Evolutionary conservation across 2,888 invertebrate genomes (phyloP), one percentile per base, ranked within the genome.

Genomic region (Tetropium fuscum): DNA sequence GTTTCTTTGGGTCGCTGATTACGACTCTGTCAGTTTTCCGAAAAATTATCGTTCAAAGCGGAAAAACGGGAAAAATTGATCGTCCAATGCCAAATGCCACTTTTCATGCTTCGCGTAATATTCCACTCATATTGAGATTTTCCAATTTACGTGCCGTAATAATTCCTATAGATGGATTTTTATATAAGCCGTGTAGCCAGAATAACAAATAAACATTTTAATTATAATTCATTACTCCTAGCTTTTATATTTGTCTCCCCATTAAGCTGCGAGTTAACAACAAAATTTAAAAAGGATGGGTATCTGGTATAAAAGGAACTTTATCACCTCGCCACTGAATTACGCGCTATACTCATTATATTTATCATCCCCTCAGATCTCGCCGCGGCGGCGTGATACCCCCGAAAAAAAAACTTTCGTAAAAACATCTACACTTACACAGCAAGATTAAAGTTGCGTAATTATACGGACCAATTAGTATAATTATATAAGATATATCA

Each of bases 401-500:
- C n/a, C 30, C 41, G 32, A 30, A 47, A 20, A 53, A 51, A 30
- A 53, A 53, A 53, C 20, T 19, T 34, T 27, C 15, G 27, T 30
- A 27, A 51, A 51, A 49, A 38, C 53, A 41, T 56, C 41, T 20
- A 53, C 19, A 48, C 48, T 32, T 34, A 34, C 48, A 53, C 60
- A 56, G 64, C 60, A 57, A 72, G 73, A 72, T 73, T 70, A 72
- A 73, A 70, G 53, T 70, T 68, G 38, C 43, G 49, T 61, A 63
- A 66, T 66, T 61, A 66, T 40, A 62, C 64, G 62, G n/a, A 56
- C 69, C 74, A 75, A 76, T 77, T 77, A 77, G 75, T 58, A 68
- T 76, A 76, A 78, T 78, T 77, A 74, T 74, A 74, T 74, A 73
- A 75, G 67, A 76, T 75, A 72, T 77, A 77, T 77, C 75, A 68